Conservation (phyloP, 2,888 invertebrate species). For the Tipula helvola region DNA sequence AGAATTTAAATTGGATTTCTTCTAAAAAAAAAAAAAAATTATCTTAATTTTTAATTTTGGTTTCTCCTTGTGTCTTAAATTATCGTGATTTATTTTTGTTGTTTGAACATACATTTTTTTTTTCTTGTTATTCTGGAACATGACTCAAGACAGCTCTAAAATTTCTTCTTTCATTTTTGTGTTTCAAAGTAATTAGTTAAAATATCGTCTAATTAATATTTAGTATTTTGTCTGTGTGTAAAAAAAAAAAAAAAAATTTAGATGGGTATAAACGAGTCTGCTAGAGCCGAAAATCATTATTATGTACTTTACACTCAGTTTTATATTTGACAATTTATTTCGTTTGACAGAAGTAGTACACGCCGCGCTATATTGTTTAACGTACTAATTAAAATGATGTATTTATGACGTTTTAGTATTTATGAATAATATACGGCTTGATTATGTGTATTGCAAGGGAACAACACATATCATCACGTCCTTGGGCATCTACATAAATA, state of each 20-base stretch:
- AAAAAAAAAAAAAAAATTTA: neutral
- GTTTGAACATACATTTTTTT: neutral
- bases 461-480: neutral
- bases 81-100: neutral
- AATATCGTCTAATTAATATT: slow-evolving; percentile 4
- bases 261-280: neutral
- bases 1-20: neutral
- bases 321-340: neutral
- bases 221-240: neutral
- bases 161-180: neutral
- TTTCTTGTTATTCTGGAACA: neutral
- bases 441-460: neutral
- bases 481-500: neutral
- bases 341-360: neutral
- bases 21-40: neutral
- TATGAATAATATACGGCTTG: neutral
- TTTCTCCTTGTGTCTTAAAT: slow-evolving; percentile 4
- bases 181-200: neutral
- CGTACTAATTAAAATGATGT: neutral
- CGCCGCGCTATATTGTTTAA: neutral
- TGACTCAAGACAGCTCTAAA: neutral
- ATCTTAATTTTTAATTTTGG: neutral
- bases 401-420: neutral
- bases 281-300: neutral
- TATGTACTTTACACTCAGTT: neutral